Evolutionary conservation across 2,888 invertebrate genomes (phyloP).

Genomic region (Lasioglossum marginatum): DNA sequence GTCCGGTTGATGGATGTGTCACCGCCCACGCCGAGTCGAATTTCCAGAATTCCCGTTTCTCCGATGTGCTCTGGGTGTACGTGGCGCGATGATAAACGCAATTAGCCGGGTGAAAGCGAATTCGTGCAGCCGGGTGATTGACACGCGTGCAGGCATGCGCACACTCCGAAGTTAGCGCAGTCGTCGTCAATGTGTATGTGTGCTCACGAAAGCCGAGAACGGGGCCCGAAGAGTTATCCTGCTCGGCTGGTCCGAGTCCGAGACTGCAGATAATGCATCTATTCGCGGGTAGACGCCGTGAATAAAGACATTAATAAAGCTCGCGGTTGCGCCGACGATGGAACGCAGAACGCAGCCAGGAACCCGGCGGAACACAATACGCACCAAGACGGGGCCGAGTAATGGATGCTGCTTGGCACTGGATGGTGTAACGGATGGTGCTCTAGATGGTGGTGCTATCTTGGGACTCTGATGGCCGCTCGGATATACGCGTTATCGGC

Average conservation of each 20-base stretch:
- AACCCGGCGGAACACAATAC: constrained; percentile 71
- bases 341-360: constrained; percentile 56
- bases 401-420: constrained; percentile 67
- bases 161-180: neutral
- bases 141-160: constrained; percentile 29
- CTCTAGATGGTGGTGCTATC: constrained; percentile 71
- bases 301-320: constrained; percentile 79
- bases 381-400: constrained; percentile 56
- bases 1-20: constrained; percentile 42
- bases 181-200: neutral
- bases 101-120: constrained; percentile 61
- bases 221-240: constrained; percentile 22
- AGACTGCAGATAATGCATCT: constrained; percentile 52
- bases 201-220: neutral
- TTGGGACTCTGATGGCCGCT: constrained; percentile 63
- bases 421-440: constrained; percentile 71
- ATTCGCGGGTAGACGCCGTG: constrained; percentile 60
- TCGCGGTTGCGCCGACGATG: constrained; percentile 62
- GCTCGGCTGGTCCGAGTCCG: constrained; percentile 31
- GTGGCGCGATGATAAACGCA: constrained; percentile 39
- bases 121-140: constrained; percentile 48
- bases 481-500: constrained; percentile 70
- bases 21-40: constrained; percentile 45
- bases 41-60: constrained; percentile 41
- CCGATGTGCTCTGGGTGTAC: neutral